These are phyloP conservation scores for Hypotaenidia philippensis DNA, from an alignment of 2,797 vertebrate species.

Conservation along the genomic window DNA sequence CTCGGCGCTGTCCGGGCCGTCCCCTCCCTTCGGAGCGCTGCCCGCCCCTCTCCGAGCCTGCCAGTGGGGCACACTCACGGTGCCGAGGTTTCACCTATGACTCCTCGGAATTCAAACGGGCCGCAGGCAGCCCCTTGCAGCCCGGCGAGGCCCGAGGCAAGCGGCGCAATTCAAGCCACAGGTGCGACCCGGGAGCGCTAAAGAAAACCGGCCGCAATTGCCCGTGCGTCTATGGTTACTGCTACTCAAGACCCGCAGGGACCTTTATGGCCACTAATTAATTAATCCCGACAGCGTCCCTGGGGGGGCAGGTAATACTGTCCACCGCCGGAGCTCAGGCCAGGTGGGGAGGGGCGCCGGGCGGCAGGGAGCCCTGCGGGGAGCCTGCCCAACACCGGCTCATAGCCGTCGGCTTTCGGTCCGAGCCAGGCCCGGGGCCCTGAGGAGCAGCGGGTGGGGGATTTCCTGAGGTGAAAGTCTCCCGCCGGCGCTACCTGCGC, in stretches of 20 bases:
- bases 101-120: background rate
- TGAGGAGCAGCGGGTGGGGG: rapidly evolving
- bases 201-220: background rate
- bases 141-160: background rate
- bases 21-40: background rate
- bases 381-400: no score
- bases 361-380: no score
- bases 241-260: background rate
- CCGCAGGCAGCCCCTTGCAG: background rate
- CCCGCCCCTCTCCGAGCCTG: background rate
- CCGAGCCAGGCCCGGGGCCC: background rate
- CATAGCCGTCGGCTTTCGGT: no score
- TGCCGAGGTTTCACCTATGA: background rate
- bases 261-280: background rate
- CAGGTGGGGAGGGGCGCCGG: no score
- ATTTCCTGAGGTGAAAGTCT: background rate
- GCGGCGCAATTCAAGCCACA: background rate
- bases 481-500: rapidly evolving
- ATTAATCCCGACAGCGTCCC: background rate
- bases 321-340: rapidly evolving
- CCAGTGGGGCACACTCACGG: background rate
- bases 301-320: rapidly evolving
- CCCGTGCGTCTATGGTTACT: background rate
- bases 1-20: background rate
- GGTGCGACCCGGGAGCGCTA: rapidly evolving